Evolutionary conservation across 2,888 invertebrate genomes (phyloP).

Genomic region (Exocentrus adspersus): DNA sequence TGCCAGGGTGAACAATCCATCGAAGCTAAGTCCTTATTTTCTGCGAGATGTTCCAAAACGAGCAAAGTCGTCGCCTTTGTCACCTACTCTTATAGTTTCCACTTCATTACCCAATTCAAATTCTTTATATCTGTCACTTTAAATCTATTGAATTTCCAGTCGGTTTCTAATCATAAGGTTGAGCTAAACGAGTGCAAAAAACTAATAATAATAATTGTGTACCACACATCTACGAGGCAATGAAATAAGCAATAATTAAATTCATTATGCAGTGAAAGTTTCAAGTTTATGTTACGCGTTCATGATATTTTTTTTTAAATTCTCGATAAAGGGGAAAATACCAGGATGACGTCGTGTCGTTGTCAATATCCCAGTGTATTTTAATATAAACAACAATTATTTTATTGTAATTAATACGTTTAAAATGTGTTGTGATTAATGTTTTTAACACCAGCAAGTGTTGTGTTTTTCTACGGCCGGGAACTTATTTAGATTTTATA

Average conservation of each 20-base stretch:
- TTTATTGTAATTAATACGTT: too few relatives aligned
- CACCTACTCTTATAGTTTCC: not conserved
- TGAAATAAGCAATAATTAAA: constrained; percentile 3
- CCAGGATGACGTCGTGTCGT: not conserved
- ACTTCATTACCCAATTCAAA: not conserved
- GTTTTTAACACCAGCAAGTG: too few relatives aligned
- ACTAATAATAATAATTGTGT: not conserved
- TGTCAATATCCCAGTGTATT: not conserved
- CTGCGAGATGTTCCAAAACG: not conserved
- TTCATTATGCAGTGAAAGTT: constrained; percentile 9
- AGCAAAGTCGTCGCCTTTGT: not conserved
- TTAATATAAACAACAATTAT: not conserved
- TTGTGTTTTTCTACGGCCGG: too few relatives aligned
- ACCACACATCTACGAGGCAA: not conserved
- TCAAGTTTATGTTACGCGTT: constrained; percentile 7
- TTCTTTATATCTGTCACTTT: not conserved
- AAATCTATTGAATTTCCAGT: not conserved
- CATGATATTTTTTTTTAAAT: not conserved
- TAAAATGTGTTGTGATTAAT: too few relatives aligned
- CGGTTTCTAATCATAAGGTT: not conserved
- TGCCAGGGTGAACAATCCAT: not conserved
- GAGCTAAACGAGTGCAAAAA: not conserved
- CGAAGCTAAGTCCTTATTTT: not conserved
- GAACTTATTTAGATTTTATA: too few relatives aligned
- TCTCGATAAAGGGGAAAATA: not conserved